Conservation (phyloP, 2,888 invertebrate genomes). For the Thumatha senex region DNA sequence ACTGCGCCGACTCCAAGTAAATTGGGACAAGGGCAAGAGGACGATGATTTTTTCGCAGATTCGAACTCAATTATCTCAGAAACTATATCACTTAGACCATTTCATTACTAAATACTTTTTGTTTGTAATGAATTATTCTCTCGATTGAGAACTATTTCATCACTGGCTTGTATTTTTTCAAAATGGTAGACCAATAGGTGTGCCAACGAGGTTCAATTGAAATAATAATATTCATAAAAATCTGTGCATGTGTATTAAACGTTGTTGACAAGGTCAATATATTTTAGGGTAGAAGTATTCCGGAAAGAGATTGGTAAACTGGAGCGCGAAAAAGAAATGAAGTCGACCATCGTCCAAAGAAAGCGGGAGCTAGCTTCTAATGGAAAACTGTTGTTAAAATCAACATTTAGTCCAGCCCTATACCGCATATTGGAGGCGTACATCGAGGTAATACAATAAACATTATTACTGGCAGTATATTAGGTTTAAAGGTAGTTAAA, state of each 20-base stretch:
- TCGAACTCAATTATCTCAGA: no score
- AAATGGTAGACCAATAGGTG: no score
- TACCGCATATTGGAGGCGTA: conserved; percentile 44
- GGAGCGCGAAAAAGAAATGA: conserved; percentile 44
- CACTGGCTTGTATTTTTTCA: no score
- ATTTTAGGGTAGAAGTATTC: conserved; percentile 51
- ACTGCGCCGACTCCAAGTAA: no score
- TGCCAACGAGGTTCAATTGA: not conserved
- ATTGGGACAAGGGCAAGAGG: no score
- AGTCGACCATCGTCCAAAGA: conserved; percentile 37
- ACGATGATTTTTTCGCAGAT: no score
- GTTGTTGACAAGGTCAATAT: conserved; percentile 3
- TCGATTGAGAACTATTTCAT: no score
- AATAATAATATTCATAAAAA: not conserved
- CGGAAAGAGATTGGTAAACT: conserved; percentile 42
- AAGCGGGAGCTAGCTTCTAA: conserved; percentile 43
- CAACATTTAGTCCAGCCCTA: conserved; percentile 23
- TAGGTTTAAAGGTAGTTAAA: no score
- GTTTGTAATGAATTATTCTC: no score
- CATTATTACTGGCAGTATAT: not conserved
- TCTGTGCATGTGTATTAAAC: not conserved
- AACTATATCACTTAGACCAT: no score
- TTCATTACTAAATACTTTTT: no score
- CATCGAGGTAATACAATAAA: conserved; percentile 43
- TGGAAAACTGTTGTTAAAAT: conserved; percentile 18